Conservation (phyloP, 1,140 invertebrate species). For the Euglossa dilemma region DNA sequence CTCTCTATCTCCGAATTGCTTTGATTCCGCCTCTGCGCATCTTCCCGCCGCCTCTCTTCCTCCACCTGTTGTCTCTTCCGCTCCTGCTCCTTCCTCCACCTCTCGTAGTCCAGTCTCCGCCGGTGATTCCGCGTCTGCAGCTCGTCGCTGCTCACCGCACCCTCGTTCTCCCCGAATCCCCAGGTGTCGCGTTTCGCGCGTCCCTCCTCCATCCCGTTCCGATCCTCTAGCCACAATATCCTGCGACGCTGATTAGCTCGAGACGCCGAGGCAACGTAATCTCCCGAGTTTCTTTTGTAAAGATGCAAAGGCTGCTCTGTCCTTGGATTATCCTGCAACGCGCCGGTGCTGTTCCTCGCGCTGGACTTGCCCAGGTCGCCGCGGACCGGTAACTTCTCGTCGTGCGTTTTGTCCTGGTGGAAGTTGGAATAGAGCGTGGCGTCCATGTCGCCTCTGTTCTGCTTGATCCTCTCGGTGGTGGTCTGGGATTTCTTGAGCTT, state of each 20-base stretch:
- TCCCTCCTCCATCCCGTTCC: background rate
- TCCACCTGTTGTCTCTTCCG: constrained; percentile 46
- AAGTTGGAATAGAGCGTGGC: constrained; percentile 25
- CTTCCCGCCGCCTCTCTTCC: constrained; percentile 35
- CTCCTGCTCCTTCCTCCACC: constrained; percentile 44
- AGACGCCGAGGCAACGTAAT: background rate
- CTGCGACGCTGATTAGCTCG: constrained; percentile 47
- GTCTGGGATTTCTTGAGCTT: constrained; percentile 65
- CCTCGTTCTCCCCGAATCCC: constrained; percentile 76
- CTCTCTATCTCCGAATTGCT: constrained; percentile 31
- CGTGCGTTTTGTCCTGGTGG: background rate
- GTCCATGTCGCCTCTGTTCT: constrained; percentile 77
- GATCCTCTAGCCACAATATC: constrained; percentile 46
- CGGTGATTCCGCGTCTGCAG: constrained; percentile 53
- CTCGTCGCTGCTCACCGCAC: constrained; percentile 62
- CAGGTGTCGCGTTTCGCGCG: constrained; percentile 58
- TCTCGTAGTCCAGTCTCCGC: constrained; percentile 38
- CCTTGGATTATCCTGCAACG: background rate
- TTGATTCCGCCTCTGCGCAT: constrained; percentile 42
- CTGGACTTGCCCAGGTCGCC: constrained; percentile 73
- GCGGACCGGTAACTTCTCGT: constrained; percentile 66
- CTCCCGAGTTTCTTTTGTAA: constrained; percentile 6
- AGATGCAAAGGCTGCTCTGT: background rate
- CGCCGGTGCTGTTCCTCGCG: background rate
- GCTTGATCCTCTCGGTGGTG: constrained; percentile 26